These are phyloP conservation scores for Phasianus colchicus DNA, from an alignment of 2,113 vertebrate genomes.

Conservation along the genomic window DNA sequence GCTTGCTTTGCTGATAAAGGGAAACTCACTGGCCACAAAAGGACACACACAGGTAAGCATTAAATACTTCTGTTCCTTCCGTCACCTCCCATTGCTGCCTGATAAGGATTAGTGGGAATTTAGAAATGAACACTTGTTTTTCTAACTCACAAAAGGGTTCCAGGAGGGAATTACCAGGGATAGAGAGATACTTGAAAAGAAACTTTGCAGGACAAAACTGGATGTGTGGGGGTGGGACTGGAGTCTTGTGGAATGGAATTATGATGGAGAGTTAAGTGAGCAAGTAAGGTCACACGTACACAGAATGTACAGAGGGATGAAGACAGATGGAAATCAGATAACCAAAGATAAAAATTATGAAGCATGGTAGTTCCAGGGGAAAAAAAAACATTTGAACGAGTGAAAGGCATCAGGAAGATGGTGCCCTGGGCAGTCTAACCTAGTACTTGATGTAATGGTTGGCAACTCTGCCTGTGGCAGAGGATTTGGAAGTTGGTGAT, in stretches of 20 bases:
- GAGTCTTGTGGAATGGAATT: not conserved
- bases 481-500: too few relatives aligned
- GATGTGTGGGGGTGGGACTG: not conserved
- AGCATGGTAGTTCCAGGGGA: too few relatives aligned
- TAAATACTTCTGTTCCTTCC: not conserved
- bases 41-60: conserved; percentile 74
- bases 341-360: not conserved
- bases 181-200: not conserved
- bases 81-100: not conserved
- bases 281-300: too few relatives aligned
- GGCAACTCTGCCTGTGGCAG: too few relatives aligned
- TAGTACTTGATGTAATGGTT: too few relatives aligned
- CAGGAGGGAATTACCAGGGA: not conserved
- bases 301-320: not conserved
- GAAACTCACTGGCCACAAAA: conserved; percentile 73
- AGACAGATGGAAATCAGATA: not conserved
- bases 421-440: too few relatives aligned
- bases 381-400: too few relatives aligned
- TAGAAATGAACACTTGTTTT: fast-evolving
- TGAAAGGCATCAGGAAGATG: not conserved
- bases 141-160: not conserved
- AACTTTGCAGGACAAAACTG: not conserved
- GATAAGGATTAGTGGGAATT: not conserved
- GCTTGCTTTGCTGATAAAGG: conserved; percentile 70
- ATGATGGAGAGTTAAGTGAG: not conserved